These are phyloP conservation scores for Coreoperca whiteheadi DNA, from an alignment of 2,113 vertebrate genomes.

Conservation along the genomic window DNA sequence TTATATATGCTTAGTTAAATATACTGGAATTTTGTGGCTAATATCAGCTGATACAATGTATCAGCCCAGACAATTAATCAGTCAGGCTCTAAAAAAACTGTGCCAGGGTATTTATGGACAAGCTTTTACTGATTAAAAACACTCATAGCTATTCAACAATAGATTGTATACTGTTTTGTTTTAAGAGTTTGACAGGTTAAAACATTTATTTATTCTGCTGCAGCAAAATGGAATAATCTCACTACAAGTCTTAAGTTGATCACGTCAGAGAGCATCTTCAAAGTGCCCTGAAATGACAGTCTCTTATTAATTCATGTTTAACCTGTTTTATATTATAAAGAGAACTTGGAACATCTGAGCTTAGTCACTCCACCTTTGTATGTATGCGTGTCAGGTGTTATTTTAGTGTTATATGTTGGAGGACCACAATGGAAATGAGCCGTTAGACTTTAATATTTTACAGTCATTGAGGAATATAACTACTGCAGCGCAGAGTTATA, in stretches of 20 bases:
- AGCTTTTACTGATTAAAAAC: background rate
- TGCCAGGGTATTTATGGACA: background rate
- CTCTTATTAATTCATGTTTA: background rate
- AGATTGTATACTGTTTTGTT: background rate
- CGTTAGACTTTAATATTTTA: background rate
- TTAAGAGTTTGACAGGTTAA: constrained; percentile 6
- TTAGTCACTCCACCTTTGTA: background rate
- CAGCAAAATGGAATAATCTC: constrained; percentile 2
- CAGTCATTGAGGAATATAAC: background rate
- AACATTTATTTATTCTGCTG: constrained; percentile 8
- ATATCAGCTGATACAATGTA: background rate
- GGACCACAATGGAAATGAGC: background rate
- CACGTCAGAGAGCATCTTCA: background rate
- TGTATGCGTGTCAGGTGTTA: background rate
- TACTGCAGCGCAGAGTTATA: background rate
- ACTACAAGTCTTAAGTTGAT: background rate
- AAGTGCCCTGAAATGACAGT: constrained; percentile 6
- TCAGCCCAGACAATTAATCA: background rate
- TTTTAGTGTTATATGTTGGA: background rate
- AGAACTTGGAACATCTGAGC: background rate
- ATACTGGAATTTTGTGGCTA: background rate
- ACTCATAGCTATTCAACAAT: background rate
- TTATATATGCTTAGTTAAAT: background rate
- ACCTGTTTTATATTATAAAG: background rate
- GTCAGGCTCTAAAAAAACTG: background rate